Conservation (phyloP, 2,888 invertebrate genomes). For the Phrixothrix hirtus region DNA sequence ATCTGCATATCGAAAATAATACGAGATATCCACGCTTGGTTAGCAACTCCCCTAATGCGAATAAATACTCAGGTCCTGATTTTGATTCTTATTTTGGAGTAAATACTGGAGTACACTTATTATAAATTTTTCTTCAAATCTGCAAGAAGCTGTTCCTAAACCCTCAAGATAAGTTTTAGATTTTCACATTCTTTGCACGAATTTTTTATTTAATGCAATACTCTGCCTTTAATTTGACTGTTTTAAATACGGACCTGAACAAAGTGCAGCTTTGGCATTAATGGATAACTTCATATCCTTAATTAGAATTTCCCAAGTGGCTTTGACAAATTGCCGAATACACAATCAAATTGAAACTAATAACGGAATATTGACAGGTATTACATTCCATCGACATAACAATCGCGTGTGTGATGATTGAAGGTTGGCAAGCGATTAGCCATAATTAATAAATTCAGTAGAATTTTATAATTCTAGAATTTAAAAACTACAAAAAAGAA, state of each 20-base stretch:
- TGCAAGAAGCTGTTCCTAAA: too few relatives aligned
- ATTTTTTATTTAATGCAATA: too few relatives aligned
- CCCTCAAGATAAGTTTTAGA: too few relatives aligned
- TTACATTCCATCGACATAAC: conserved; percentile 4
- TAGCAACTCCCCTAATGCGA: conserved; percentile 47
- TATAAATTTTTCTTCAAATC: not conserved
- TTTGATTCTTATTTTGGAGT: too few relatives aligned
- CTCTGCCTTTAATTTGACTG: too few relatives aligned
- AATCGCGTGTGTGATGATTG: too few relatives aligned
- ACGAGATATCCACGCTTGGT: conserved; percentile 53
- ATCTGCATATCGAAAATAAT: conserved; percentile 58
- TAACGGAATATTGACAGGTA: conserved; percentile 21
- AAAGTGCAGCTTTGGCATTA: conserved; percentile 22
- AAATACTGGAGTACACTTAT: too few relatives aligned
- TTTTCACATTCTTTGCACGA: too few relatives aligned
- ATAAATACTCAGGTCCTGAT: conserved; percentile 36
- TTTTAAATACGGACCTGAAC: conserved; percentile 4
- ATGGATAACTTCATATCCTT: conserved; percentile 39
- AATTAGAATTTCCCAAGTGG: conserved; percentile 37
- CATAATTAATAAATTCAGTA: too few relatives aligned
- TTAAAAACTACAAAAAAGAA: too few relatives aligned
- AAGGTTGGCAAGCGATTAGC: too few relatives aligned
- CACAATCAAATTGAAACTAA: conserved; percentile 27
- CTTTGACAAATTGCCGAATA: conserved; percentile 39
- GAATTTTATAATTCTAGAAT: too few relatives aligned